phyloP scores from a whole-genome alignment of 1,140 invertebrate genomes.

The Wasmannia auropunctata region DNA sequence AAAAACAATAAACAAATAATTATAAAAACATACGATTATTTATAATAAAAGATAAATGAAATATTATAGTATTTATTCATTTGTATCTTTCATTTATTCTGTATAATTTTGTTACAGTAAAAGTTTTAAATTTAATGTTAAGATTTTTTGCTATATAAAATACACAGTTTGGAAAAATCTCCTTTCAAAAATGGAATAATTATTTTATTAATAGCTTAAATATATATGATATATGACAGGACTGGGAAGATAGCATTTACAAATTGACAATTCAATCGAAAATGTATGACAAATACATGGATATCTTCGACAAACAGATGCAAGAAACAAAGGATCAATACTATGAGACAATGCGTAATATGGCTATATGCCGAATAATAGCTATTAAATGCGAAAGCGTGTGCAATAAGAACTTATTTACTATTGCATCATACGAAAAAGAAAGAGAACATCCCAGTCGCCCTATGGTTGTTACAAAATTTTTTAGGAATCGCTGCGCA shows the following conservation, averaged over 20 bases:
- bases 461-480: slow-evolving; percentile 87
- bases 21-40: too few species aligned
- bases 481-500: slow-evolving; percentile 86
- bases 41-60: too few species aligned
- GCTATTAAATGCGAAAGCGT: slow-evolving; percentile 77
- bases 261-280: slow-evolving; percentile 80
- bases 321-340: slow-evolving; percentile 85
- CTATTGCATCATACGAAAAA: slow-evolving; percentile 80
- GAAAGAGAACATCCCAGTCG: slow-evolving; percentile 84
- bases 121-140: too few species aligned
- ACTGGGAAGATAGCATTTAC: slow-evolving; percentile 85
- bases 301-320: slow-evolving; percentile 82
- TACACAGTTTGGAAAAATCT: neutral
- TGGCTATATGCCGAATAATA: slow-evolving; percentile 85
- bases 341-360: slow-evolving; percentile 83
- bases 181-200: neutral
- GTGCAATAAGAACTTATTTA: slow-evolving; percentile 62
- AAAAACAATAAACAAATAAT: too few species aligned
- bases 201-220: neutral
- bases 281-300: slow-evolving; percentile 80
- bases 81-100: too few species aligned
- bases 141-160: too few species aligned
- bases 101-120: too few species aligned
- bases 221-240: slow-evolving; percentile 49
- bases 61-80: too few species aligned